Evolutionary conservation across 2,888 invertebrate genomes (phyloP).

Genomic region (Drosophila incognita): DNA sequence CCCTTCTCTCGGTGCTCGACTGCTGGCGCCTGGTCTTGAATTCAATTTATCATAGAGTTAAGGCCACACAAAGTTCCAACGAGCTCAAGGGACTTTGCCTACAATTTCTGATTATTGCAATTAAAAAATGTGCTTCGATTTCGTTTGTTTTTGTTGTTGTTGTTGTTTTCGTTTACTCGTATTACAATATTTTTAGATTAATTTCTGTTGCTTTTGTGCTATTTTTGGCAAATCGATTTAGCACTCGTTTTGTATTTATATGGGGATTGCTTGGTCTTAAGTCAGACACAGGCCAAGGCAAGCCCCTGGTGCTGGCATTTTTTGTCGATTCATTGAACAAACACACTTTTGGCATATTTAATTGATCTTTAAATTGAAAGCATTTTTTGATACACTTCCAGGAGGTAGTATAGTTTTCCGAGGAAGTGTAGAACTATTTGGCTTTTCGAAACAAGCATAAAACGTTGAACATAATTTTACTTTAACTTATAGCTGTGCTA

Average conservation of each 20-base stretch:
- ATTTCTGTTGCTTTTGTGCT: conserved; percentile 27
- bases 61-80: conserved; percentile 47
- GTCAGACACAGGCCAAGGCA: conserved; percentile 29
- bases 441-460: background rate
- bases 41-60: conserved; percentile 65
- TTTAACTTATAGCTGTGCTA: background rate
- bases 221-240: conserved; percentile 55
- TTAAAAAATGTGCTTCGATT: conserved; percentile 60
- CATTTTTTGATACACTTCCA: conserved; percentile 14
- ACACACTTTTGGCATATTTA: conserved; percentile 42
- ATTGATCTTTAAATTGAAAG: conserved; percentile 53
- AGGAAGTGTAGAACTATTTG: background rate
- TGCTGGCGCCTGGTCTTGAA: conserved; percentile 35
- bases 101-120: conserved; percentile 73
- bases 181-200: conserved; percentile 30
- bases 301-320: conserved; percentile 35
- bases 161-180: conserved; percentile 3
- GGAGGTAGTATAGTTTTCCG: background rate
- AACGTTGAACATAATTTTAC: background rate
- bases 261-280: conserved; percentile 20
- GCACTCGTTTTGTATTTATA: conserved; percentile 41
- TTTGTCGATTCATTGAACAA: conserved; percentile 50
- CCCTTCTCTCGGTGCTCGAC: background rate
- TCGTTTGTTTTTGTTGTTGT: conserved; percentile 3
- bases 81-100: conserved; percentile 54